Evolutionary conservation across 23 tunicate genomes (phyloP).

Genomic region (Corella eumyota): DNA sequence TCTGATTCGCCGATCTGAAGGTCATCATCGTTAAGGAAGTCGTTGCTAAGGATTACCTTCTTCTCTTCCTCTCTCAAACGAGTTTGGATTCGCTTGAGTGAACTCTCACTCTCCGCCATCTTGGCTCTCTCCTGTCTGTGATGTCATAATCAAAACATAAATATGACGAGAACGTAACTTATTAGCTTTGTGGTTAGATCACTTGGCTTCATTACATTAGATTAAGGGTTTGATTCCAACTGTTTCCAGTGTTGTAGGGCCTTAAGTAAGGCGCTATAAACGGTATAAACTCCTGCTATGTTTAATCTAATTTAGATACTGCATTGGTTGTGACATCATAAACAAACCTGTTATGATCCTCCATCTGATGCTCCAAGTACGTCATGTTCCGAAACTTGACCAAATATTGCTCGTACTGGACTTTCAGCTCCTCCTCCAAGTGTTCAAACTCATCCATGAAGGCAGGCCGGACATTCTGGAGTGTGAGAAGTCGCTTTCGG

Average conservation of each 20-base stretch:
- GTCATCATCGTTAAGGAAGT: constrained; percentile 24
- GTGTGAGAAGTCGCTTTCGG: constrained; percentile 56
- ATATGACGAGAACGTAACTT: neutral
- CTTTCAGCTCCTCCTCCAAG: constrained; percentile 69
- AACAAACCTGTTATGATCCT: constrained; percentile 30
- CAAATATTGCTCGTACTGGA: constrained; percentile 65
- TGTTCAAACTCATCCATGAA: constrained; percentile 95
- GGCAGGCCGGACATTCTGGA: constrained; percentile 94
- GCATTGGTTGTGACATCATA: too few relatives aligned
- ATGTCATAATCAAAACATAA: too few relatives aligned
- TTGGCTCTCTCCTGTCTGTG: constrained; percentile 31
- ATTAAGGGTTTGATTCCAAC: too few relatives aligned
- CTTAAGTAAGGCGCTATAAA: too few relatives aligned
- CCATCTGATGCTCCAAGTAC: constrained; percentile 75
- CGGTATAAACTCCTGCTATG: too few relatives aligned
- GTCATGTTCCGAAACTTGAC: constrained; percentile 89
- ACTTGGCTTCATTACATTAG: neutral
- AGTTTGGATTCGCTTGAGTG: constrained; percentile 53
- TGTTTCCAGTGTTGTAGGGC: too few relatives aligned
- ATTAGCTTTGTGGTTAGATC: neutral
- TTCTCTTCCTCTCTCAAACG: constrained; percentile 76
- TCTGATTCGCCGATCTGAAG: constrained; percentile 15
- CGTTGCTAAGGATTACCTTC: constrained; percentile 24
- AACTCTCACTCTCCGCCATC: constrained; percentile 58
- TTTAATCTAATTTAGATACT: too few relatives aligned